Evolutionary conservation across 2,797 vertebrate species (phyloP).

Genomic region (Acrossocheilus wenchowensis): DNA sequence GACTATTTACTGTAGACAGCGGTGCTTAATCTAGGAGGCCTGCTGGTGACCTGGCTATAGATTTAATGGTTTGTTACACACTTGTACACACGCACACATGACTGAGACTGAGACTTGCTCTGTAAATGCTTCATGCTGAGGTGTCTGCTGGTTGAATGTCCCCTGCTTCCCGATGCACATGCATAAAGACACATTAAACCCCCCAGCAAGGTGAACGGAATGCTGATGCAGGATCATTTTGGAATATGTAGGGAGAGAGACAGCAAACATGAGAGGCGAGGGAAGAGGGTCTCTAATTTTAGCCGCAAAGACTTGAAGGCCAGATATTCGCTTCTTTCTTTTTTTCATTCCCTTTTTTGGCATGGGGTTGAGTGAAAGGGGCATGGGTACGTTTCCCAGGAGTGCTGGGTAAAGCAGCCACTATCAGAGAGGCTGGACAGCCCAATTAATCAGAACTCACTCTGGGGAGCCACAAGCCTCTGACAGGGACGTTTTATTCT

Average conservation of each 20-base stretch:
- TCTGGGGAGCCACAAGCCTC: slow-evolving; percentile 71
- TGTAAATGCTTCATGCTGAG: slow-evolving; percentile 38
- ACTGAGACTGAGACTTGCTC: slow-evolving; percentile 24
- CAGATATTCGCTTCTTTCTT: slow-evolving; percentile 60
- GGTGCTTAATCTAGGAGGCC: slow-evolving; percentile 75
- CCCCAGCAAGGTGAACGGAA: slow-evolving; percentile 80
- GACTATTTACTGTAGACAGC: slow-evolving; percentile 77
- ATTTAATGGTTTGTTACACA: slow-evolving; percentile 23
- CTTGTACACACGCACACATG: slow-evolving; percentile 17
- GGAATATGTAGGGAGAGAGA: slow-evolving; percentile 33
- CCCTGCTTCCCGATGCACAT: slow-evolving; percentile 70
- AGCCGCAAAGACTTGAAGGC: slow-evolving; percentile 62
- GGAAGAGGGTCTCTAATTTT: slow-evolving; percentile 69
- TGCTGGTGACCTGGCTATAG: slow-evolving; percentile 34
- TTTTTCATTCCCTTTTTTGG: slow-evolving; percentile 31
- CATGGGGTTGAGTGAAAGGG: slow-evolving; percentile 60
- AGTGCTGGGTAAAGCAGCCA: slow-evolving; percentile 76
- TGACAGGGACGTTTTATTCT: slow-evolving; percentile 79
- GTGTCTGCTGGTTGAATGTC: slow-evolving; percentile 52
- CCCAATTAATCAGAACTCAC: slow-evolving; percentile 80
- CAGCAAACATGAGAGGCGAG: slow-evolving; percentile 13
- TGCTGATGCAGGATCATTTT: slow-evolving; percentile 78
- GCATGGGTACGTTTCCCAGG: slow-evolving; percentile 73
- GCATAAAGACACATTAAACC: slow-evolving; percentile 66
- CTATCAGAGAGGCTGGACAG: slow-evolving; percentile 77